A percentile compares a stretch with the other conserved stretches of the same genome.
These are phyloP conservation scores for Enteromius afrohamiltoni DNA, from an alignment of 2,797 vertebrate genomes.

Conservation along the genomic window DNA sequence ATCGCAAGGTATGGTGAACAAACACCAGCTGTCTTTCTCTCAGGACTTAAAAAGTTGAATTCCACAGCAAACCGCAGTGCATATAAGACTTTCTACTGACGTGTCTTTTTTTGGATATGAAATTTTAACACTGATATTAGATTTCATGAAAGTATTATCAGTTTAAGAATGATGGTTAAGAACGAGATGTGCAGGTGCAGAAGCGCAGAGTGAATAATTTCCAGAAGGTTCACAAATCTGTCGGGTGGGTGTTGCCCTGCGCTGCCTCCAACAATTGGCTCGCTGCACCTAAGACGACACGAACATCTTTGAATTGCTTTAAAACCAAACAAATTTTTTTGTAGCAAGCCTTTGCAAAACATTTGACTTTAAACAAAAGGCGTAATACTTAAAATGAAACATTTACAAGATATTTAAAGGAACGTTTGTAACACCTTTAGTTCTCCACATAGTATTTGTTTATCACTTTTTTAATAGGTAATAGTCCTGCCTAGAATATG, in stretches of 20 bases:
- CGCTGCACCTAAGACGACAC: conserved; percentile 19
- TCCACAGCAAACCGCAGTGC: background rate
- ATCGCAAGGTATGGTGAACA: conserved; percentile 18
- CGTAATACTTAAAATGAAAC: background rate
- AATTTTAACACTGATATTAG: conserved; percentile 11
- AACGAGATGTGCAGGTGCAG: conserved; percentile 30
- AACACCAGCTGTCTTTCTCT: conserved; percentile 48
- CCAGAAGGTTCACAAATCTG: conserved; percentile 49
- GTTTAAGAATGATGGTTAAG: background rate
- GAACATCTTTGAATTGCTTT: conserved; percentile 8
- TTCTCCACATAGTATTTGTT: conserved; percentile 14
- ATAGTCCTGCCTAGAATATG: conserved; percentile 4
- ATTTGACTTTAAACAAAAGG: background rate
- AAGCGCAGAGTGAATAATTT: conserved; percentile 43
- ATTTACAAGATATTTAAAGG: background rate
- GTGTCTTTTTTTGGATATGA: background rate
- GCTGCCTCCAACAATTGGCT: conserved; percentile 47
- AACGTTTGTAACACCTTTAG: background rate
- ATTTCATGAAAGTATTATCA: conserved; percentile 9
- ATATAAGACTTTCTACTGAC: background rate
- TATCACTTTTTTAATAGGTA: background rate
- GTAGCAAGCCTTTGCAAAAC: background rate
- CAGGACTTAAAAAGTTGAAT: background rate
- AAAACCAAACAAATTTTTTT: background rate
- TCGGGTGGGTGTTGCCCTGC: conserved; percentile 44